phyloP scores from a whole-genome alignment of 2,113 vertebrate species.

The Cervus canadensis region DNA sequence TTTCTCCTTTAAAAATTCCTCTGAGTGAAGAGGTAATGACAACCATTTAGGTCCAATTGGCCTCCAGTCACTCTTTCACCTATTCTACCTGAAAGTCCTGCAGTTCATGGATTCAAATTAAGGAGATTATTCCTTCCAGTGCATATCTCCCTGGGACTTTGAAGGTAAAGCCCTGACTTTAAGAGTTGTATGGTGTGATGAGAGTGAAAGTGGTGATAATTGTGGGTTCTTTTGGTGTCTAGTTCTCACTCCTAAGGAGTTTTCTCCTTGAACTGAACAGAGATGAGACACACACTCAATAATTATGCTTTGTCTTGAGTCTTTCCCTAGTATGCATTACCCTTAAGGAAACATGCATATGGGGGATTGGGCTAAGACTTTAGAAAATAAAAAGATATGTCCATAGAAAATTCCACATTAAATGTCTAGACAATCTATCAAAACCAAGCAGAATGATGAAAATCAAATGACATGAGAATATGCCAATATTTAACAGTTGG shows the following conservation, averaged over 20 bases:
- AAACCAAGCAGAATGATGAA: neutral
- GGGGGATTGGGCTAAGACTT: neutral
- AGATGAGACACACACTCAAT: neutral
- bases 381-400: neutral
- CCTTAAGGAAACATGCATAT: neutral
- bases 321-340: neutral
- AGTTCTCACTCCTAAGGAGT: neutral
- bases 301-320: neutral
- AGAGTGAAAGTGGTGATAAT: neutral
- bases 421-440: neutral
- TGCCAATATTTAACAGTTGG: neutral
- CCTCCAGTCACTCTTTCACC: neutral
- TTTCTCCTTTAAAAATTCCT: neutral
- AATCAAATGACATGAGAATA: neutral
- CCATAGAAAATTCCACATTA: neutral
- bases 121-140: neutral
- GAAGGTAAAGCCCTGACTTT: neutral
- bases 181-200: neutral
- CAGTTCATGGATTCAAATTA: neutral
- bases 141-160: neutral
- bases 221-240: neutral
- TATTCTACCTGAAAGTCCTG: neutral
- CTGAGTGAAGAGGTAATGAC: neutral
- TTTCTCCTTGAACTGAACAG: neutral
- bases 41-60: neutral